Evolutionary conservation across 2,113 vertebrate genomes (phyloP).

Genomic region (Tachysurus fulvidraco): DNA sequence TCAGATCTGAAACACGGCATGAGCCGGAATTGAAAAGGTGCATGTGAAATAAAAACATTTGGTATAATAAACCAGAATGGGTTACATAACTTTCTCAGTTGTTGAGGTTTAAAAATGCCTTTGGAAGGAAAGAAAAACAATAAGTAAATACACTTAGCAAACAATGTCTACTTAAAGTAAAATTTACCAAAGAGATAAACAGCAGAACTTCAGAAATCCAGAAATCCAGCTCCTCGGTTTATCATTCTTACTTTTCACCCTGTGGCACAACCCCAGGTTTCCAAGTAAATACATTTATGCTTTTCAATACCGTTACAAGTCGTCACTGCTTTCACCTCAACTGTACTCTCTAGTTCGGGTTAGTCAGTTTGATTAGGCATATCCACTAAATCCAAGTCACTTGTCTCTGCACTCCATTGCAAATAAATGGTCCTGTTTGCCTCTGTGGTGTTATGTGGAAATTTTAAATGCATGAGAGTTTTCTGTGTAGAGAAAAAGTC

Average conservation of each 20-base stretch:
- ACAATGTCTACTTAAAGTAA: neutral
- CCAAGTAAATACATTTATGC: too few species aligned
- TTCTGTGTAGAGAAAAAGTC: neutral
- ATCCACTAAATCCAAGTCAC: neutral
- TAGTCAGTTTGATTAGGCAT: neutral
- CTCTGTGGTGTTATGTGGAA: neutral
- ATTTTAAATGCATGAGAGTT: constrained; percentile 15
- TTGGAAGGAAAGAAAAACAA: neutral
- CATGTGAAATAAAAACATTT: neutral
- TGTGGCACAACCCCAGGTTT: too few species aligned
- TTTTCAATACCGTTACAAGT: too few species aligned
- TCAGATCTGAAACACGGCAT: neutral
- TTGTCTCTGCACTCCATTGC: neutral
- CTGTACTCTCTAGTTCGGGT: neutral
- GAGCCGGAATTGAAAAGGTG: neutral
- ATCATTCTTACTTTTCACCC: neutral
- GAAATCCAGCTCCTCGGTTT: neutral
- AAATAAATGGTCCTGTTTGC: neutral
- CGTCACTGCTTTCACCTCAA: too few species aligned
- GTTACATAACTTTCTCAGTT: neutral
- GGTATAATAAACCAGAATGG: neutral
- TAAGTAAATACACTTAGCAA: neutral
- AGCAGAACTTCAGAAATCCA: neutral
- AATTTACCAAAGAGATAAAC: neutral
- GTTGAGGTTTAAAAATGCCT: neutral